Base-by-base conservation (phyloP, 1,140 invertebrate species). In the Daktulosphaira vitifoliae region DNA sequence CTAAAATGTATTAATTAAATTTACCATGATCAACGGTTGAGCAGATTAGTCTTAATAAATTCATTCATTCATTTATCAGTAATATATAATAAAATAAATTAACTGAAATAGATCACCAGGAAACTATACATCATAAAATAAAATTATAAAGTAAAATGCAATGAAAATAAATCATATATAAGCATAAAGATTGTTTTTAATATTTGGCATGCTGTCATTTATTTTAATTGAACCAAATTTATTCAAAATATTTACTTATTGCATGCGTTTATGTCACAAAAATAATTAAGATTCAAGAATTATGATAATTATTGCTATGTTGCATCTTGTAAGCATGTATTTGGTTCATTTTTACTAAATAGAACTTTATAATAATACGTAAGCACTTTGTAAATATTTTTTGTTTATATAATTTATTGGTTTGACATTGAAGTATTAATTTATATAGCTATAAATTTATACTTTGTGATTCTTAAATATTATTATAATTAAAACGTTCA, bases 291-390 rank as follows among this genome's bases (percentile, higher is more conserved):
- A 33, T 6, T 33, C 11, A 18, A 59, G 44, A 62, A 25, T 26
- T 42, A 8, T 5, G 9, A 3, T 26, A 62, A 11, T 13, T 29
- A 33, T 16, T 1, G 23, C 42, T 42, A 16, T 29, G 8, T 46
- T 62, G 54, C 54, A 62, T 62, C 54, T n/a, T 62, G 54, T 62
- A 16, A 48, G 54, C 54, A 62, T 56, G 53, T 56, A 26, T 7
- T 25, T 46, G 23, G 18, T 62, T 11, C 5, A 22, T 3, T 46
- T 62, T 15, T 44, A 15, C 25, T 39, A n/a, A 54, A 54, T 54
- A 39, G n/a, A n/a, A n/a, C n/a, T n/a, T n/a, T n/a, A n/a, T n/a
- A n/a, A n/a, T n/a, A n/a, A n/a, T n/a, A n/a, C n/a, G n/a, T n/a
- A n/a, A n/a, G n/a, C n/a, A n/a, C n/a, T n/a, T n/a, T n/a, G n/a